Evolutionary conservation across 2,113 vertebrate genomes (phyloP).

Genomic region (Gulo gulo): DNA sequence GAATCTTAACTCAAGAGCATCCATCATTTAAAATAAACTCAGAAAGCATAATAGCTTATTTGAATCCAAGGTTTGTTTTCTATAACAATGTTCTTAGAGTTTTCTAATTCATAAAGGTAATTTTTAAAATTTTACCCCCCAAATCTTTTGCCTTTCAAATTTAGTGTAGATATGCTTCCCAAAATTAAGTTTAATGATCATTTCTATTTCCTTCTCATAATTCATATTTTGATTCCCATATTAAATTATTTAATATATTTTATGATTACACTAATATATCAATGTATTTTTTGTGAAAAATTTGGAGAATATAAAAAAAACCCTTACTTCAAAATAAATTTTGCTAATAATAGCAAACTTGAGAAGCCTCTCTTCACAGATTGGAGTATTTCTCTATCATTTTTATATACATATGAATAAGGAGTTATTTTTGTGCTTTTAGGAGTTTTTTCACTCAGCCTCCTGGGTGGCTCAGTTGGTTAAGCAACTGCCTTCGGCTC

Average conservation of each 20-base stretch:
- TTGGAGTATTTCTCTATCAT: neutral
- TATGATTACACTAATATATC: neutral
- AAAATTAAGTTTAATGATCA: neutral
- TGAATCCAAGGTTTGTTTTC: neutral
- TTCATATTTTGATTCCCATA: neutral
- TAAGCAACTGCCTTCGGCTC: too few species aligned
- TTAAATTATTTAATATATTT: neutral
- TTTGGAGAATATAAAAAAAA: neutral
- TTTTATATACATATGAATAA: neutral
- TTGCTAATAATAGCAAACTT: neutral
- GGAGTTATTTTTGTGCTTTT: neutral
- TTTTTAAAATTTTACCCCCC: neutral
- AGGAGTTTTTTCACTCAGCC: neutral
- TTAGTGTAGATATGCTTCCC: neutral
- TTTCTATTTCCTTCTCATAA: neutral
- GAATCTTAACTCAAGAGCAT: neutral
- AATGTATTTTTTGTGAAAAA: neutral
- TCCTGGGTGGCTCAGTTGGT: too few species aligned
- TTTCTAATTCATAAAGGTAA: neutral
- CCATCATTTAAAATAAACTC: neutral
- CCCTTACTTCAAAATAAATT: neutral
- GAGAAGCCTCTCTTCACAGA: neutral
- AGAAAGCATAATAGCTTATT: neutral
- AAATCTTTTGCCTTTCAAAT: neutral
- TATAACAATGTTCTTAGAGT: neutral